Conservation (phyloP, 2,113 vertebrate genomes). For the Tachycineta bicolor region DNA sequence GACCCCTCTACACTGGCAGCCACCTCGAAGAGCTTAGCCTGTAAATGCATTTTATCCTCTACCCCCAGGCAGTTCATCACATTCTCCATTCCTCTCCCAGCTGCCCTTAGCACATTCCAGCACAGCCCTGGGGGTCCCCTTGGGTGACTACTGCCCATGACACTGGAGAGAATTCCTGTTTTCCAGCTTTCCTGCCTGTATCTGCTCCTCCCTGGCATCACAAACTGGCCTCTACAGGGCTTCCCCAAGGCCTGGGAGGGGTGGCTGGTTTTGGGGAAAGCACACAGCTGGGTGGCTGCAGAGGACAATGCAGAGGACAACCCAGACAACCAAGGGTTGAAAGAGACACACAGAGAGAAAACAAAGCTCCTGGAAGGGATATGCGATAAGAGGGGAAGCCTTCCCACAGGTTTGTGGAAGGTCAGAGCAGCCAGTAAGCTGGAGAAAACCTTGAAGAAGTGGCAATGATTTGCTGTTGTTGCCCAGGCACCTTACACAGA, state of each 20-base stretch:
- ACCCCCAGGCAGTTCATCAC: not conserved
- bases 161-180: not conserved
- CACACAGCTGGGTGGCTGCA: not conserved
- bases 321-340: not conserved
- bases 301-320: not conserved
- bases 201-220: not conserved
- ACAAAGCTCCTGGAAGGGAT: not conserved
- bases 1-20: not conserved
- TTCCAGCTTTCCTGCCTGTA: not conserved
- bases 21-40: not conserved
- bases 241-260: not conserved
- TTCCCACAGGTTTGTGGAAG: not conserved
- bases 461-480: not conserved
- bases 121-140: not conserved
- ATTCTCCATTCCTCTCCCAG: not conserved
- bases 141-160: not conserved
- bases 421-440: not conserved
- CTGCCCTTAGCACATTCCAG: not conserved
- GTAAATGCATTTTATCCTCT: not conserved
- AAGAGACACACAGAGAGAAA: not conserved
- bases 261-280: not conserved
- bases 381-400: not conserved
- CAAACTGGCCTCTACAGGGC: not conserved
- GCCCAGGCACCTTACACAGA: not conserved
- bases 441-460: not conserved